Percentiles rank a stretch among this genome's conserved stretches.
Evolutionary conservation across 2,113 vertebrate genomes (phyloP).

Genomic region (Hippocampus mohnikei): DNA sequence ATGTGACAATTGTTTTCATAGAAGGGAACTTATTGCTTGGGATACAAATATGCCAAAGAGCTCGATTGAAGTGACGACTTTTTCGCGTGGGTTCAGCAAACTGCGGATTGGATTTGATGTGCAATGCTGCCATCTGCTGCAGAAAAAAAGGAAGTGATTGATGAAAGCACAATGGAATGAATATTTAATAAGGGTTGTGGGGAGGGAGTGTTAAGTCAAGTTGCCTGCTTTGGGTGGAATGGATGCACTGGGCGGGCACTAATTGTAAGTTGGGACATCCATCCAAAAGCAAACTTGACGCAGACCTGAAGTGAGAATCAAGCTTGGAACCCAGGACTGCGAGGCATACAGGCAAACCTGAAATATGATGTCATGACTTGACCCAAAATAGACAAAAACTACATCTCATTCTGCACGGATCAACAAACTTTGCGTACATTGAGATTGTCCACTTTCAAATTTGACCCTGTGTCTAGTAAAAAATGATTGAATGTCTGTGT

Average conservation of each 20-base stretch:
- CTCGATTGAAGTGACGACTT: not conserved
- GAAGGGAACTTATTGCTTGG: not conserved
- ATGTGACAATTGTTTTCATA: not conserved
- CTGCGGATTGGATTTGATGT: not conserved
- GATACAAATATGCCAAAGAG: not conserved
- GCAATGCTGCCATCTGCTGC: constrained; percentile 3
- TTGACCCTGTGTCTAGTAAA: no score
- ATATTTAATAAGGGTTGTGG: not conserved
- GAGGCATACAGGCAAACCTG: no score
- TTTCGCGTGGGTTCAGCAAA: not conserved
- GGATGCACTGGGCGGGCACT: not conserved
- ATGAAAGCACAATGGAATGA: not conserved
- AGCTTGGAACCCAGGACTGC: no score
- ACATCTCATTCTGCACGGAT: no score
- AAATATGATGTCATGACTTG: no score
- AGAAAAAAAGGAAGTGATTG: not conserved
- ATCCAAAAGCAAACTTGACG: no score
- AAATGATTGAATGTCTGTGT: no score
- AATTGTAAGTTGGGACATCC: not conserved
- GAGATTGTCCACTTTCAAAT: no score
- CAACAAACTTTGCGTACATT: no score
- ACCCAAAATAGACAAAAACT: no score
- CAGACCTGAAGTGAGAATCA: no score
- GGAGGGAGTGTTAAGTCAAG: not conserved
- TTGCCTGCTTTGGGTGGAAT: not conserved